Evolutionary conservation across 64 coral and sea anemone species (phyloP), one percentile per base, ranked within the genome.

Genomic region (Actinia equina): DNA sequence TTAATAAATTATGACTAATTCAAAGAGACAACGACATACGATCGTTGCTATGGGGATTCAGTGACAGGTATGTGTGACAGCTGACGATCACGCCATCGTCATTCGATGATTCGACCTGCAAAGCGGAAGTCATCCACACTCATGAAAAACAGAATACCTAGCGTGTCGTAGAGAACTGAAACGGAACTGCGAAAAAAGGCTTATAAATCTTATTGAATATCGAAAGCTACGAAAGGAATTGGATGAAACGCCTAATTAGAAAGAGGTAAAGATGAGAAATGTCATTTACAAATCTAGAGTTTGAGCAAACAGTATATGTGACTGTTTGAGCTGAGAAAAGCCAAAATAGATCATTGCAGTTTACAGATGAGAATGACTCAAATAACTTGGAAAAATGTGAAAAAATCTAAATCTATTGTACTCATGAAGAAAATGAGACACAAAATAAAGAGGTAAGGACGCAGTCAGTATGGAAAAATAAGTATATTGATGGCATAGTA

Each of bases 391-490:
- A 74, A 74, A 74, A 74, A 41, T 16, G 25, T 30, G 69, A 74
- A 74, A 15, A 74, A 74, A 30, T 30, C 69, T 30, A 74, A 74
- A 74, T 74, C 69, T 74, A 10, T 74, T 74, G 27, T 30, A 74
- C 69, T 74, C 23, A 74, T 74, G 69, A 74, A 74, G 69, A 74
- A 74, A 74, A 25, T 74, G 69, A 74, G 69, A 41, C 26, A 74
- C 12, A 74, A 74, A 41, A 74, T 74, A 30, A 74, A 26, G 15
- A 74, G 69, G 69, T 74, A 41, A 74, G 69, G 12, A 3, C 6
- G 22, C 17, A 74, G 25, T 14, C 17, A 74, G 25, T 14, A 30
- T 74, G 26, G 26, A 27, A 27, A 27, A 7, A 30, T n/a, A 0
- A 16, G 37, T 41, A 11, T 49, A 49, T 49, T 49, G 46, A 49